A percentile compares a stretch with the other conserved stretches of the same genome.
phyloP scores from a whole-genome alignment of 1,140 invertebrate genomes.

The Megalopta genalis region DNA sequence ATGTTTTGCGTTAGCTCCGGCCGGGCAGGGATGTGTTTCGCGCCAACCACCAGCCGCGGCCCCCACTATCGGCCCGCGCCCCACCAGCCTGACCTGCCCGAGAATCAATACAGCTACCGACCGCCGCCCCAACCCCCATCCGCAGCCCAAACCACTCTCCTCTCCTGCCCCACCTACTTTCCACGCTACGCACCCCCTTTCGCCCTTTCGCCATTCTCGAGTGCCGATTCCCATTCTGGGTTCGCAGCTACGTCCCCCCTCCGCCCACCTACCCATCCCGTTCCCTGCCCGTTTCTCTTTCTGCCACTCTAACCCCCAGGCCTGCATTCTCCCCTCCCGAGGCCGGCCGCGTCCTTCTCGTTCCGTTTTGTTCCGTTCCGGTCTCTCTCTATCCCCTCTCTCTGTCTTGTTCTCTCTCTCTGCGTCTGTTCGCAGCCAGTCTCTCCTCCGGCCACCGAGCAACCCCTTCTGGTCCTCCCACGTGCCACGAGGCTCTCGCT shows the following conservation, averaged over 20 bases:
- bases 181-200: slow-evolving; percentile 65
- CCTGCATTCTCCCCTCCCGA: slow-evolving; percentile 35
- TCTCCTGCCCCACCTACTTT: slow-evolving; percentile 51
- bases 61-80: slow-evolving; percentile 28
- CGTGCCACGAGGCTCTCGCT: slow-evolving; percentile 48
- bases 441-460: background rate
- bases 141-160: slow-evolving; percentile 32
- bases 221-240: slow-evolving; percentile 67
- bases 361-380: slow-evolving; percentile 13
- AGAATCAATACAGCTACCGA: slow-evolving; percentile 79
- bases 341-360: background rate
- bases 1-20: slow-evolving; percentile 60
- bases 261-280: background rate
- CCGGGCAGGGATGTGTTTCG: slow-evolving; percentile 73
- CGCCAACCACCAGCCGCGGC: slow-evolving; percentile 51
- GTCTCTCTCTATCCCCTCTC: background rate
- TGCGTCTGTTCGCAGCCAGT: no score
- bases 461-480: slow-evolving; percentile 19
- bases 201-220: slow-evolving; percentile 63
- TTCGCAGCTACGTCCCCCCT: slow-evolving; percentile 50
- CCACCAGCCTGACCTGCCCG: slow-evolving; percentile 67
- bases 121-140: slow-evolving; percentile 70
- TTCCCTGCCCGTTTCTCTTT: slow-evolving; percentile 39
- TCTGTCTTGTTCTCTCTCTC: background rate
- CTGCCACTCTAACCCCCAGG: slow-evolving; percentile 50